A percentile compares a stretch with the other conserved stretches of the same genome.
Conservation (phyloP, 2,888 invertebrate species). For the Pristionchus japonicus region DNA sequence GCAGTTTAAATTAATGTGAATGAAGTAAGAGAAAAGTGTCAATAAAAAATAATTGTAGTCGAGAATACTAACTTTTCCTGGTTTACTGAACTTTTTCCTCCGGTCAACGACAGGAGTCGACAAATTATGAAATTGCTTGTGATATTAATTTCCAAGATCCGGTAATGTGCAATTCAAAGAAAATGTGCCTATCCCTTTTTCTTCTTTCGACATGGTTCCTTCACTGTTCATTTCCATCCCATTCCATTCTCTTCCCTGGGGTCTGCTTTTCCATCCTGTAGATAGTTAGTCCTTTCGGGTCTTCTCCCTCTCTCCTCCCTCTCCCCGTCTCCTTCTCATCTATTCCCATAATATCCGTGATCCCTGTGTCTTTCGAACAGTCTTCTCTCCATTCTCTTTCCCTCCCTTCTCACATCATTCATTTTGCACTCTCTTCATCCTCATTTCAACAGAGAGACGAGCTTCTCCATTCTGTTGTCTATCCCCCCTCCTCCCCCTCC, state of each 20-base stretch:
- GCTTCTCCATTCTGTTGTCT: background rate
- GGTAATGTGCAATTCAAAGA: background rate
- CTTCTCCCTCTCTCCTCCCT: background rate
- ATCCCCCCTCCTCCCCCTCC: background rate
- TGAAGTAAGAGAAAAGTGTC: background rate
- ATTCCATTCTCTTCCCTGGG: background rate
- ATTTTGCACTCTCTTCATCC: conserved; percentile 25
- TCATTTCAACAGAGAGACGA: conserved; percentile 9
- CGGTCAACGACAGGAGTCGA: too few relatives aligned
- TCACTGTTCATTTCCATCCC: conserved; percentile 5
- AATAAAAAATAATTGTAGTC: background rate
- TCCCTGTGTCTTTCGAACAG: background rate
- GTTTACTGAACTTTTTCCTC: too few relatives aligned
- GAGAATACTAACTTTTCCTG: background rate
- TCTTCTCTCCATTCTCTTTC: background rate
- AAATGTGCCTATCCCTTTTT: background rate
- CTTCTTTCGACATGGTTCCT: background rate
- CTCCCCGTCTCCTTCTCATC: too few relatives aligned
- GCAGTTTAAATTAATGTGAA: background rate
- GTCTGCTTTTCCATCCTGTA: background rate
- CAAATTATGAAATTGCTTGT: too few relatives aligned
- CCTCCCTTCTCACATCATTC: conserved; percentile 10
- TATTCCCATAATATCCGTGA: conserved; percentile 30
- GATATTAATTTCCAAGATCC: too few relatives aligned
- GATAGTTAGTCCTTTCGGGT: background rate